phyloP scores from a whole-genome alignment of 1,140 invertebrate genomes.

The Thalassaphorura encarpata region DNA sequence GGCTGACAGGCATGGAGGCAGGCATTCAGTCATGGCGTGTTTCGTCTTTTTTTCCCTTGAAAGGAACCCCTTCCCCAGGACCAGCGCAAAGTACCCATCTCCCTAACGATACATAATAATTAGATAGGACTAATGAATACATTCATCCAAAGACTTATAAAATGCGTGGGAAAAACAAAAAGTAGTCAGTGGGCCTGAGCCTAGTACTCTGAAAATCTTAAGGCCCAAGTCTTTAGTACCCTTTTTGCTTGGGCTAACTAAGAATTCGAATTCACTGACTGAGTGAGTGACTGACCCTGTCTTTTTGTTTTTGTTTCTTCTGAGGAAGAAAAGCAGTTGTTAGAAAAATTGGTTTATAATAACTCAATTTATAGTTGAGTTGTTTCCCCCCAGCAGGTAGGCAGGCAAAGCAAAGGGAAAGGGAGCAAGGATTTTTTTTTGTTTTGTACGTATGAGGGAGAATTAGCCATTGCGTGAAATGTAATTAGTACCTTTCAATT shows the following conservation, averaged over 20 bases:
- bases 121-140: not conserved
- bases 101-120: not conserved
- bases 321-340: slow-evolving; percentile 18
- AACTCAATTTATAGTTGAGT: slow-evolving; percentile 30
- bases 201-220: no score
- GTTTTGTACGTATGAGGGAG: slow-evolving; percentile 3
- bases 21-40: no score
- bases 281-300: not conserved
- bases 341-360: slow-evolving; percentile 33
- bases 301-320: not conserved
- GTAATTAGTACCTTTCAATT: slow-evolving; percentile 35
- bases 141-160: no score
- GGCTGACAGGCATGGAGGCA: not conserved
- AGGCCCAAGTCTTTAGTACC: no score
- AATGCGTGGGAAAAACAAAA: no score
- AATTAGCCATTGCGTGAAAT: slow-evolving; percentile 34
- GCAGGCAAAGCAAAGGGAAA: not conserved
- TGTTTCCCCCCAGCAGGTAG: not conserved
- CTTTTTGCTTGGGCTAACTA: no score
- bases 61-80: not conserved
- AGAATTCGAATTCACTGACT: not conserved
- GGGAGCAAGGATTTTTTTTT: not conserved
- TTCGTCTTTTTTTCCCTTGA: no score
- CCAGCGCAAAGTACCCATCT: not conserved
- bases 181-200: no score